Evolutionary conservation across 2,888 invertebrate species (phyloP), one percentile per base, ranked within the genome.

Genomic region (Ectropis crepuscularia): DNA sequence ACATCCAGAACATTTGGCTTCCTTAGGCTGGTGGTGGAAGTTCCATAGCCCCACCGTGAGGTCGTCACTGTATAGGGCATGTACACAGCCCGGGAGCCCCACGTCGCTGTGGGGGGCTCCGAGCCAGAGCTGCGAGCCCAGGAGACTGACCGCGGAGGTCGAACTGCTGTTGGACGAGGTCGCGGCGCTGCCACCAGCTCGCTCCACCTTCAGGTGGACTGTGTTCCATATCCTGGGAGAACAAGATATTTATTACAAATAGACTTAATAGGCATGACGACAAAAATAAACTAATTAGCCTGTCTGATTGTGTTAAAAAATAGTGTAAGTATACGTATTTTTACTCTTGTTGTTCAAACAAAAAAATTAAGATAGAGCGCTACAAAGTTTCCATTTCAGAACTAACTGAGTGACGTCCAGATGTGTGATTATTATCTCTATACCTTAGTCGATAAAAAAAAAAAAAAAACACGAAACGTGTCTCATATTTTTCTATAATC

Each of bases 1-100:
- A 70, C 97, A 97, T 0, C 96, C 96, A 28, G 94, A 94, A 75
- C 98, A 98, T n/a, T 94, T 93, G 5, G 95, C 94, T 4, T 92
- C 90, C 5, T 94, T 94, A 0, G 95, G 94, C 57, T 95, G 96
- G 0, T 94, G 90, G 0, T 94, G 86, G 82, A 98, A 99, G 88
- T 98, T 97, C 97, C 98, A 99, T 8, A 99, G 92, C 0, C 98
- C 98, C 46, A 99, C 88, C 0, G 95, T 95, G 58, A 94, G 93
- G 37, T 96, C 96, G 81, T 98, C 97, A 9, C 97, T 90, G 69
- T 94, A 93, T 0, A 98, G 90, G 71, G 96, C 96, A 80, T 97
- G 97, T 7, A 99, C 93, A 70, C 98, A 98, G 0, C 97, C 97
- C 11, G 96, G 95, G 36, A 96, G 85, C 0, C 95, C 95, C 0